A percentile compares a stretch with the other conserved stretches of the same genome.
These are phyloP conservation scores for Andrena cerasifolii DNA, from an alignment of 1,140 invertebrate genomes.

Conservation along the genomic window DNA sequence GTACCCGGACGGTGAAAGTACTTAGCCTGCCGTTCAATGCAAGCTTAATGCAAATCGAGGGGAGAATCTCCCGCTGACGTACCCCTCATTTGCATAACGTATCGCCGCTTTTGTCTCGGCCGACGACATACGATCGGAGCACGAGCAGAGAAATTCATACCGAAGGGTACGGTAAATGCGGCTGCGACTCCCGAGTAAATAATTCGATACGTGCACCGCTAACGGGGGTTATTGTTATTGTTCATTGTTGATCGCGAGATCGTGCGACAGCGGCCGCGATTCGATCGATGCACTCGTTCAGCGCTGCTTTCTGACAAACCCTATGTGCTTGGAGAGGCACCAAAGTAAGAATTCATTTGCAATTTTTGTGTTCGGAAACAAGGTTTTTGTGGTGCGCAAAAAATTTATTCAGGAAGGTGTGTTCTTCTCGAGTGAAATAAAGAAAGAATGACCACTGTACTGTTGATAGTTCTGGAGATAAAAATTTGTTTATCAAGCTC, in stretches of 20 bases:
- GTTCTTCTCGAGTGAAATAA: no score
- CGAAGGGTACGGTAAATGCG: neutral
- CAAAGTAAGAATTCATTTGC: no score
- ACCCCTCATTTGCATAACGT: constrained; percentile 58
- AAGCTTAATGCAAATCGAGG: constrained; percentile 43
- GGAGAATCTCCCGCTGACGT: constrained; percentile 44
- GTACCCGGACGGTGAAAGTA: constrained; percentile 45
- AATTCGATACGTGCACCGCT: constrained; percentile 15
- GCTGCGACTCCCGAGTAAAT: neutral
- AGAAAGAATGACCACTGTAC: no score
- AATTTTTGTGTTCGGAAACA: no score
- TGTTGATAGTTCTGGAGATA: no score
- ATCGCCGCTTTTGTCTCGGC: constrained; percentile 48
- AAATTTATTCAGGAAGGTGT: no score
- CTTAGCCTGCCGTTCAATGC: constrained; percentile 13
- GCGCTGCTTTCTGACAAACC: neutral
- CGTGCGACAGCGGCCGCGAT: neutral
- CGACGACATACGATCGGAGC: constrained; percentile 16
- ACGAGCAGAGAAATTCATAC: constrained; percentile 27
- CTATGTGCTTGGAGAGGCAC: no score
- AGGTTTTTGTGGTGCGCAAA: no score
- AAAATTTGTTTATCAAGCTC: no score
- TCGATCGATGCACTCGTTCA: neutral
- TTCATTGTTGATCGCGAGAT: neutral
- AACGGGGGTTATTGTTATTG: constrained; percentile 31